phyloP scores from a whole-genome alignment of 2,888 invertebrate species.

The Nemurella pictetii region DNA sequence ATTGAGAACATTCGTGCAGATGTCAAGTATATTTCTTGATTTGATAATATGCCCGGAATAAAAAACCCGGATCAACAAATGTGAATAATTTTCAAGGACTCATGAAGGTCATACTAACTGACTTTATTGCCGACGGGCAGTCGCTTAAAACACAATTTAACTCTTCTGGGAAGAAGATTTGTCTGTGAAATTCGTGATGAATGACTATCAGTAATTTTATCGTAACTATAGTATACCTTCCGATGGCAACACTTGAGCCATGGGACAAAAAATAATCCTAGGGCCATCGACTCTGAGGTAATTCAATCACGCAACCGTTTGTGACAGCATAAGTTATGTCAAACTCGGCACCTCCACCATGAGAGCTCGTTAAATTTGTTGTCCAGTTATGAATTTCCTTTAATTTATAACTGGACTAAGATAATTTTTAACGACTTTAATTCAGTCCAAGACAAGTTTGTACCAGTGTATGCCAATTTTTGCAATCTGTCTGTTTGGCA shows the following conservation, averaged over 20 bases:
- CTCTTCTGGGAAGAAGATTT: not conserved
- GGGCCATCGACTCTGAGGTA: not conserved
- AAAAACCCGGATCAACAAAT: not conserved
- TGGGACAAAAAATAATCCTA: not conserved
- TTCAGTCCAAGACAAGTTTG: too few species aligned
- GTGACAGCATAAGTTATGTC: not conserved
- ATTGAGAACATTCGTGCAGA: not conserved
- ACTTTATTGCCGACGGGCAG: not conserved
- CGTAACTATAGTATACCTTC: not conserved
- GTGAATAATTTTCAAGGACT: constrained; percentile 10
- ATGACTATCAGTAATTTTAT: not conserved
- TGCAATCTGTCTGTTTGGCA: too few species aligned
- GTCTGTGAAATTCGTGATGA: not conserved
- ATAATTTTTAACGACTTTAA: too few species aligned
- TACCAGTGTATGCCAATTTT: too few species aligned
- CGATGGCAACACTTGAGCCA: not conserved
- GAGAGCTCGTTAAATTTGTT: too few species aligned
- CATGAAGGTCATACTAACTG: constrained; percentile 14
- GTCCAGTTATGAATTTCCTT: too few species aligned
- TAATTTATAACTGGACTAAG: too few species aligned
- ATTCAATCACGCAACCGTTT: not conserved
- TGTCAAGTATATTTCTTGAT: not conserved
- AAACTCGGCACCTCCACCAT: not conserved
- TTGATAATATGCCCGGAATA: not conserved
- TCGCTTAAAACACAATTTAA: not conserved